Evolutionary conservation across 2,797 vertebrate genomes (phyloP).

Genomic region (Knipowitschia caucasica): DNA sequence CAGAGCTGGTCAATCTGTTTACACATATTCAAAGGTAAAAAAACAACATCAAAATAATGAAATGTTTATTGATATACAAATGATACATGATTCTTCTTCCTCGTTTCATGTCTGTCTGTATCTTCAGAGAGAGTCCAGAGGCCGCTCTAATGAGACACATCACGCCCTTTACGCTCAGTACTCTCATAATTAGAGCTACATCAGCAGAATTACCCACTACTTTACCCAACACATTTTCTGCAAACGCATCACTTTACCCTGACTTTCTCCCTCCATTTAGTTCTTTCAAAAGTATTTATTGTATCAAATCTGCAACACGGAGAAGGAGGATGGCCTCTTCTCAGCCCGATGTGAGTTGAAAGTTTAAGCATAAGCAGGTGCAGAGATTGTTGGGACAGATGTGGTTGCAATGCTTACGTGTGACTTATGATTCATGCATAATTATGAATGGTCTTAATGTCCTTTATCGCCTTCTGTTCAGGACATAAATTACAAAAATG

Average conservation of each 20-base stretch:
- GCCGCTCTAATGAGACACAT: background rate
- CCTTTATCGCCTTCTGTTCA: constrained; percentile 26
- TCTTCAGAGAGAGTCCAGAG: background rate
- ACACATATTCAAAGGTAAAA: too few species aligned
- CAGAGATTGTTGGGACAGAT: constrained; percentile 35
- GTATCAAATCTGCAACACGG: background rate
- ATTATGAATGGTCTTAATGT: constrained; percentile 45
- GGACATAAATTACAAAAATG: too few species aligned
- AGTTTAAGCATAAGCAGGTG: background rate
- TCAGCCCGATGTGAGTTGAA: background rate
- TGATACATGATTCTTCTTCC: too few species aligned
- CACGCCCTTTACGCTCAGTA: background rate
- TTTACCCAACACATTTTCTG: constrained; percentile 4
- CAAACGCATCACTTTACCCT: background rate
- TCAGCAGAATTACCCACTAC: constrained; percentile 1
- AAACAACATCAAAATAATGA: too few species aligned
- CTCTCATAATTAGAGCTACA: background rate
- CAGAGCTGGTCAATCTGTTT: too few species aligned
- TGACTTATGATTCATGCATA: constrained; percentile 41
- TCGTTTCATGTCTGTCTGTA: background rate
- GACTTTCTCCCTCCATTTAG: background rate
- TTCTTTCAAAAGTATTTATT: background rate
- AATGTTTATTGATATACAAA: too few species aligned
- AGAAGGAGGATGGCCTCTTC: background rate
- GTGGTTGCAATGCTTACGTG: constrained; percentile 24